phyloP scores from a whole-genome alignment of 35 echinoderm and acorn worm genomes.

The Heliocidaris tuberculata region DNA sequence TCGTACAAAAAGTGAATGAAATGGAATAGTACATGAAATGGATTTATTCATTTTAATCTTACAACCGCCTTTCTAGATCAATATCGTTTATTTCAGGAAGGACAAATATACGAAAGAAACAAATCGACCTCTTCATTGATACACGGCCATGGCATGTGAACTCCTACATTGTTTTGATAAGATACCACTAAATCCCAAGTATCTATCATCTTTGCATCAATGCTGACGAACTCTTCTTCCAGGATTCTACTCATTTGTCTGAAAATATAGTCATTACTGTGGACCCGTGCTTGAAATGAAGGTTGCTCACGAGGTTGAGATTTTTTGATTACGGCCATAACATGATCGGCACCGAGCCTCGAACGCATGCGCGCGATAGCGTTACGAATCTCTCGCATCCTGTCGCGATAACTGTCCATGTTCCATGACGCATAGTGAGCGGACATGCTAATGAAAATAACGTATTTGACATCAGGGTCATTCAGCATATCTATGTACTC shows the following conservation, averaged over 20 bases:
- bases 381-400: slow-evolving; percentile 11
- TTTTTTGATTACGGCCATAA: slow-evolving; percentile 15
- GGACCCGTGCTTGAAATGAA: not conserved
- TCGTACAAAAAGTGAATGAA: too few species aligned
- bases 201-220: slow-evolving; percentile 32
- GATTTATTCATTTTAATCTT: not conserved
- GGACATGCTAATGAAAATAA: slow-evolving; percentile 33
- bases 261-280: slow-evolving; percentile 42
- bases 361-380: slow-evolving; percentile 15
- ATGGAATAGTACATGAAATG: too few species aligned
- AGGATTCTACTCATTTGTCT: slow-evolving; percentile 12
- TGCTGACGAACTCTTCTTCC: slow-evolving; percentile 27
- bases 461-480: not conserved
- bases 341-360: slow-evolving; percentile 27
- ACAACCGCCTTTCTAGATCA: not conserved
- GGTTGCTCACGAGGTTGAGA: slow-evolving; percentile 19
- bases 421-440: slow-evolving; percentile 24
- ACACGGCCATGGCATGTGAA: slow-evolving; percentile 44
- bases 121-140: slow-evolving; percentile 35
- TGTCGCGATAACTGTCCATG: slow-evolving; percentile 34
- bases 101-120: slow-evolving; percentile 40
- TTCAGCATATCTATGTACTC: slow-evolving; percentile 21
- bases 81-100: not conserved
- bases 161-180: not conserved
- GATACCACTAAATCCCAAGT: slow-evolving; percentile 30